Evolutionary conservation across 2,888 invertebrate genomes (phyloP).

Genomic region (Drosophila algonquin): DNA sequence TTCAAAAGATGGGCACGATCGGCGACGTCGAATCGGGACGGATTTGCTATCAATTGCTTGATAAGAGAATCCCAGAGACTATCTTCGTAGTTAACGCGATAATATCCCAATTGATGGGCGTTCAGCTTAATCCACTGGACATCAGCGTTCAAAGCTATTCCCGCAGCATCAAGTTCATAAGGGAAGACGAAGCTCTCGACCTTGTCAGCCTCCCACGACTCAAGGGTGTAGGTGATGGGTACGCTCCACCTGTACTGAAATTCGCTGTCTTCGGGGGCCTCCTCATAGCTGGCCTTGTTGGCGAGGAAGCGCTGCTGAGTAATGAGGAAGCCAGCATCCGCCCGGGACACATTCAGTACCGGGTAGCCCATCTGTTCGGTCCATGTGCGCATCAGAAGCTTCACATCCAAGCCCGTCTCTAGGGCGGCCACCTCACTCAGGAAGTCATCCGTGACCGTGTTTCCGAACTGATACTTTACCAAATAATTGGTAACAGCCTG

Average conservation of each 20-base stretch:
- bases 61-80: conserved; percentile 86
- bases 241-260: conserved; percentile 91
- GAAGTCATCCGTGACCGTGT: conserved; percentile 92
- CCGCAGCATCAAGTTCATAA: conserved; percentile 35
- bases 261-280: conserved; percentile 83
- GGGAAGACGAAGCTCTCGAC: conserved; percentile 77
- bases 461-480: conserved; percentile 87
- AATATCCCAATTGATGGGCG: conserved; percentile 92
- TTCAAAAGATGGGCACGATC: conserved; percentile 92
- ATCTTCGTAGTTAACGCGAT: conserved; percentile 91
- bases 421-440: conserved; percentile 86
- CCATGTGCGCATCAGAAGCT: conserved; percentile 92
- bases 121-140: conserved; percentile 92
- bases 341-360: conserved; percentile 86
- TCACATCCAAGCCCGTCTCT: conserved; percentile 83
- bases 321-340: conserved; percentile 84
- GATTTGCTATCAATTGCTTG: conserved; percentile 76
- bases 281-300: conserved; percentile 86
- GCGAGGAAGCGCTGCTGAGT: conserved; percentile 90
- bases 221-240: conserved; percentile 90
- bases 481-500: conserved; percentile 90
- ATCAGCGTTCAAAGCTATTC: conserved; percentile 77
- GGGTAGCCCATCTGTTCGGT: conserved; percentile 95
- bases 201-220: conserved; percentile 79
- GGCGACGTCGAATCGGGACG: conserved; percentile 84